A percentile compares a stretch with the other conserved stretches of the same genome.
Conservation (phyloP, 2,888 invertebrate genomes). For the Onchidella celtica region DNA sequence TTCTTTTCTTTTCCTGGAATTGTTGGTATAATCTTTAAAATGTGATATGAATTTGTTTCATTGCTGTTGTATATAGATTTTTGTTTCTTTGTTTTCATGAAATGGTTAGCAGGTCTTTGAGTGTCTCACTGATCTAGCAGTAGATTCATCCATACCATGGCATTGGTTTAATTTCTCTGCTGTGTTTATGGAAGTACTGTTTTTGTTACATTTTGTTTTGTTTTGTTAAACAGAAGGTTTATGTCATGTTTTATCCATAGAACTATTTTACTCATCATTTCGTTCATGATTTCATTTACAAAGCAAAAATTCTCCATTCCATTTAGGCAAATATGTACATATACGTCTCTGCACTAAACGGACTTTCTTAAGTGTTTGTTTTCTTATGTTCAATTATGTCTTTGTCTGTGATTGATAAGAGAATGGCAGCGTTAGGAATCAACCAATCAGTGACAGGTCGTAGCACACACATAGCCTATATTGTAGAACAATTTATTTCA, state of each 20-base stretch:
- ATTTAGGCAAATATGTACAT: background rate
- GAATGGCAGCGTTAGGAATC: background rate
- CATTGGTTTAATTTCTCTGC: no score
- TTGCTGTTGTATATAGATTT: no score
- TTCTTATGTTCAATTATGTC: background rate
- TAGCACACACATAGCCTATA: no score
- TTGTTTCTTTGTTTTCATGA: no score
- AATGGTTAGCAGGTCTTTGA: no score
- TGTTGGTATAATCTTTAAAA: conserved; percentile 7
- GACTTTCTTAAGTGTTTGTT: background rate
- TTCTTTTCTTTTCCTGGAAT: no score
- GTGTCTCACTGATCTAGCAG: no score
- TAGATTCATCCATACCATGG: no score
- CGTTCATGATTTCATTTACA: background rate
- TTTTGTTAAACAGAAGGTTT: background rate
- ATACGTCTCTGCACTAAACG: background rate
- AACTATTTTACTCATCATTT: background rate
- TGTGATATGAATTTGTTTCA: conserved; percentile 36
- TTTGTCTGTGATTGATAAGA: conserved; percentile 16
- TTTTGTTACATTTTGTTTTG: background rate
- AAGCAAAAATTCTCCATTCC: background rate
- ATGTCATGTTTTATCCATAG: background rate
- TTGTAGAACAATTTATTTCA: no score
- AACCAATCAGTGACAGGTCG: background rate
- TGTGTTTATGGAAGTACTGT: no score